Base-by-base conservation (phyloP, 2,113 vertebrate genomes). In the Balaeniceps rex region DNA sequence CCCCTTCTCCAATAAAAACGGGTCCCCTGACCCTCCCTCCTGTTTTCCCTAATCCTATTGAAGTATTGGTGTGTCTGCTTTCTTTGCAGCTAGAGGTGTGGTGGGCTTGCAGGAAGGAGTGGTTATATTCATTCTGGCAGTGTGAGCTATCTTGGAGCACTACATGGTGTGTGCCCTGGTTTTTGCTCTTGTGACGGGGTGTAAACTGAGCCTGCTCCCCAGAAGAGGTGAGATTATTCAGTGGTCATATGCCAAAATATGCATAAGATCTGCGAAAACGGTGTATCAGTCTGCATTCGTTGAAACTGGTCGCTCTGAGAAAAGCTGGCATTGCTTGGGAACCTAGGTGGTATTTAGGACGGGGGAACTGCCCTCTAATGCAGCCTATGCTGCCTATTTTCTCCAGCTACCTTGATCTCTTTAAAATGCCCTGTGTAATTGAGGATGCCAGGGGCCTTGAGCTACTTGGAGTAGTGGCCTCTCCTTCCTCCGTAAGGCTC, bases 101-200 rank as follows among this genome's bases (percentile, higher is more conserved):
- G 36, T 21, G 23, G 61, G 22, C 46, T 79, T 18, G 11, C 55
- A 69, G 61, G 52, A 81, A 69, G 57, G 72, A 70, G 57, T 11
- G 1, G 0, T 49, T 49, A 2, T 46, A 38, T 46, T 79, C 19
- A 18, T 74, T 63, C 81, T 46, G 58, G 40, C 58, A 47, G 0
- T 0, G 8, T 42, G 60, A 74, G 19, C 49, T 82, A 1, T n/a
- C 38, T 78, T 64, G 69, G n/a, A 87, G 60, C 28, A 4, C 33
- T 65, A 1, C 0, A 1, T 34, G 42, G 21, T 36, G 14, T 9
- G 3, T 74, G 31, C 12, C 57, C 42, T 51, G 2, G 8, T 55
- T 84, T 79, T 75, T 61, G 21, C 31, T 46, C 19, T 3, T 9
- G 19, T 9, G 11, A 9, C 80, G 26, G 14, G 11, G 19, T 57